A percentile compares a stretch with the other conserved stretches of the same genome.
phyloP scores from a whole-genome alignment of 2,888 invertebrate genomes.

The Drosophila mulleri region DNA sequence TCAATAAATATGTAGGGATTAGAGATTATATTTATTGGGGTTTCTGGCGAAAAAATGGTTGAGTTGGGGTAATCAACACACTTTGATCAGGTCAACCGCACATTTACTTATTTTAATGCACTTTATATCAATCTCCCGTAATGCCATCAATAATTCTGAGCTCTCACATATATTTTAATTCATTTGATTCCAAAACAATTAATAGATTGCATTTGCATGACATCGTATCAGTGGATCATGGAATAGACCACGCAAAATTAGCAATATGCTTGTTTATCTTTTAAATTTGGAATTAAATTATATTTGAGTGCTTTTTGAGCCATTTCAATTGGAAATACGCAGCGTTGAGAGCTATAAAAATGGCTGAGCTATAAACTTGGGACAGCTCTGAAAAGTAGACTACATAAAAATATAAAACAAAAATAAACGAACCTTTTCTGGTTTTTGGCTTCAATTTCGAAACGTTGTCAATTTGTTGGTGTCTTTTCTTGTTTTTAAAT shows the following conservation, averaged over 20 bases:
- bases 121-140: conserved; percentile 9
- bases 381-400: conserved; percentile 1
- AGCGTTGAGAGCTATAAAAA: background rate
- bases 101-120: conserved; percentile 9
- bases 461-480: no score
- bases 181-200: background rate
- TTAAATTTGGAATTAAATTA: conserved; percentile 25
- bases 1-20: background rate
- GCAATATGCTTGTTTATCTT: conserved; percentile 20
- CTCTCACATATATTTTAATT: background rate
- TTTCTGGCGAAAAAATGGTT: background rate
- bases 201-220: background rate
- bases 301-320: conserved; percentile 14
- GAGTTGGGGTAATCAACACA: background rate
- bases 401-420: conserved; percentile 5
- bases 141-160: background rate
- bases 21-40: background rate
- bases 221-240: conserved; percentile 2
- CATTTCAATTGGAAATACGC: conserved; percentile 11
- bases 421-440: background rate
- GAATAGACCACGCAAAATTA: background rate
- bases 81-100: background rate
- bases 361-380: background rate
- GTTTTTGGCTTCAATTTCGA: background rate
- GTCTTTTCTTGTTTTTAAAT: no score